Evolutionary conservation across 2,888 invertebrate species (phyloP).

Genomic region (Hemistola chrysoprasaria): DNA sequence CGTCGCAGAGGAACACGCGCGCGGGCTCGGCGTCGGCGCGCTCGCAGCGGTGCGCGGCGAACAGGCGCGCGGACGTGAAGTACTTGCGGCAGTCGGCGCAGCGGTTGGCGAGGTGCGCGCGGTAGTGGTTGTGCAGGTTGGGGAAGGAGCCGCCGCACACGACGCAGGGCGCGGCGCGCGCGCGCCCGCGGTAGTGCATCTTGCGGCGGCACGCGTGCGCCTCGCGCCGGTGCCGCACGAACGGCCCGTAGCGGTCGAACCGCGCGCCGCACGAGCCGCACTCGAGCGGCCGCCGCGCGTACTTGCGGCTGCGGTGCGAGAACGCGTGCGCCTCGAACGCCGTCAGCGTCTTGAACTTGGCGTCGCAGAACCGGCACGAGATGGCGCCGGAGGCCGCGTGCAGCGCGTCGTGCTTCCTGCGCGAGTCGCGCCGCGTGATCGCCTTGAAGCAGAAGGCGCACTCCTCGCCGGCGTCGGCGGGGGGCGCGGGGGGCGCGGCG

Average conservation of each 20-base stretch:
- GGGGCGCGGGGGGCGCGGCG: conserved; percentile 32
- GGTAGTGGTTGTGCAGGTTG: conserved; percentile 83
- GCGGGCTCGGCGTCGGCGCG: conserved; percentile 59
- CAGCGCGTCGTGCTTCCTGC: conserved; percentile 58
- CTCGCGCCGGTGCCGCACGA: conserved; percentile 66
- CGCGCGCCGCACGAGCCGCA: conserved; percentile 69
- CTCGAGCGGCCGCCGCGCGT: conserved; percentile 68
- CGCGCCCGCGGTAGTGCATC: conserved; percentile 64
- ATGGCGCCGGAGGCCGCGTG: conserved; percentile 71
- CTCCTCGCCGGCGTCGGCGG: conserved; percentile 59
- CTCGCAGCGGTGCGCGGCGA: conserved; percentile 59
- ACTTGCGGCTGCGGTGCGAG: conserved; percentile 72
- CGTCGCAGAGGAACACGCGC: conserved; percentile 66
- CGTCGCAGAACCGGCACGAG: conserved; percentile 72
- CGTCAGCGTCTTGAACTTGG: conserved; percentile 74
- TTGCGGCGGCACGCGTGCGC: conserved; percentile 66
- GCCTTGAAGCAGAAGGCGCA: conserved; percentile 77
- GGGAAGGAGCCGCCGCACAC: conserved; percentile 83
- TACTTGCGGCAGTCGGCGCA: conserved; percentile 74
- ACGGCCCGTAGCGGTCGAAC: conserved; percentile 71
- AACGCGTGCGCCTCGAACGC: conserved; percentile 76
- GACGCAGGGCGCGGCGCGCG: conserved; percentile 80
- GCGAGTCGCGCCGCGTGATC: conserved; percentile 58
- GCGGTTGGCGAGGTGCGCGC: conserved; percentile 82
- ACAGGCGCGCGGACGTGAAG: conserved; percentile 63